phyloP scores from a whole-genome alignment of 2,113 vertebrate species.

The Ictidomys tridecemlineatus region DNA sequence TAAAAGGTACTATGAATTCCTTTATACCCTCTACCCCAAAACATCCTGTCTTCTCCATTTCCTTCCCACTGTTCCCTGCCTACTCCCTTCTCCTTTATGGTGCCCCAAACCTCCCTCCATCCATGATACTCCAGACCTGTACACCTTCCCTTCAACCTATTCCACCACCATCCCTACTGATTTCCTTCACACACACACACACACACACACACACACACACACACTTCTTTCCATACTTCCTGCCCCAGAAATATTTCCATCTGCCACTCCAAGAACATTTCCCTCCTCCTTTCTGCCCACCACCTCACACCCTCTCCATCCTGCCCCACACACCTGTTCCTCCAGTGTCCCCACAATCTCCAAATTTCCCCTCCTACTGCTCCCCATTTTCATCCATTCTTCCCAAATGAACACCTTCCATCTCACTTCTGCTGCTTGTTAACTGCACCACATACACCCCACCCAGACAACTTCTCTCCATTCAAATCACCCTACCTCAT shows the following conservation, averaged over 20 bases:
- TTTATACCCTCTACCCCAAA: neutral
- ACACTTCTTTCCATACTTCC: conserved; percentile 27
- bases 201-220: neutral
- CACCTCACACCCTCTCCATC: neutral
- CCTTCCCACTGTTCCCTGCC: neutral
- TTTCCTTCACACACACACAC: neutral
- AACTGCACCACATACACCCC: neutral
- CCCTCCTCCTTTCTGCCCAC: neutral
- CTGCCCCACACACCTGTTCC: neutral
- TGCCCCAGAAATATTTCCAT: conserved; percentile 23
- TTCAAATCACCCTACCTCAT: neutral
- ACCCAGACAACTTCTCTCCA: neutral
- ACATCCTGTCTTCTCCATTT: neutral
- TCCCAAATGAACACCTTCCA: neutral
- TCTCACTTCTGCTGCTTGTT: neutral
- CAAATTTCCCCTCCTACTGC: neutral
- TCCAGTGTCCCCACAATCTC: neutral
- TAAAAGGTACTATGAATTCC: neutral
- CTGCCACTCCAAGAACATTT: neutral
- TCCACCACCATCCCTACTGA: neutral
- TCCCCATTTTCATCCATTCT: neutral
- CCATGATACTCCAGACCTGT: neutral
- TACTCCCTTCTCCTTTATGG: neutral
- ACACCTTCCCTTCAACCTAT: neutral
- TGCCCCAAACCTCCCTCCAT: neutral